Evolutionary conservation across 2,797 vertebrate species (phyloP).

Genomic region (Leontopithecus rosalia): DNA sequence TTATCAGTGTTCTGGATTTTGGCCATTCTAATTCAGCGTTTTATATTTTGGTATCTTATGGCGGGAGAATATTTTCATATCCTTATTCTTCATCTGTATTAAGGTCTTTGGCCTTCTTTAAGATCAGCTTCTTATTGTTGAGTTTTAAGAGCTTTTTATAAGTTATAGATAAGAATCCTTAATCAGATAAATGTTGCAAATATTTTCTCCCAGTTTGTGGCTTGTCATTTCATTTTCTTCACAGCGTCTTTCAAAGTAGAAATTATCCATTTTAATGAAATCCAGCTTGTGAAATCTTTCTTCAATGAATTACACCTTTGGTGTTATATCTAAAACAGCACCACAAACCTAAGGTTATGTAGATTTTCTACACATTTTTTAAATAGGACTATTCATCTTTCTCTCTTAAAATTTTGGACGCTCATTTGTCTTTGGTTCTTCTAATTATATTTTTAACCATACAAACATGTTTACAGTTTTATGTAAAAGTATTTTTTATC

Average conservation of each 20-base stretch:
- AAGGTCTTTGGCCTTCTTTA: not conserved
- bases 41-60: not conserved
- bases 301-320: not conserved
- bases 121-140: not conserved
- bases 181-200: not conserved
- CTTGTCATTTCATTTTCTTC: not conserved
- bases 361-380: not conserved
- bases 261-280: not conserved
- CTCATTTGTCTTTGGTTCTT: not conserved
- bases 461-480: not conserved
- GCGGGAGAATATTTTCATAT: not conserved
- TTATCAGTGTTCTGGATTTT: not conserved
- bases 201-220: not conserved
- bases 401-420: not conserved
- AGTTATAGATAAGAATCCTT: not conserved
- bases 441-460: not conserved
- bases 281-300: not conserved
- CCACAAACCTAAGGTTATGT: not conserved
- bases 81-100: not conserved
- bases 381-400: not conserved
- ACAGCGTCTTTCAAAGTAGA: not conserved
- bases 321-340: not conserved
- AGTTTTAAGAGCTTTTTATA: not conserved
- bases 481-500: not conserved
- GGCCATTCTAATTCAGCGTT: not conserved